Base-by-base conservation (phyloP, 2,888 invertebrate species). In the Horisme vitalbata region DNA sequence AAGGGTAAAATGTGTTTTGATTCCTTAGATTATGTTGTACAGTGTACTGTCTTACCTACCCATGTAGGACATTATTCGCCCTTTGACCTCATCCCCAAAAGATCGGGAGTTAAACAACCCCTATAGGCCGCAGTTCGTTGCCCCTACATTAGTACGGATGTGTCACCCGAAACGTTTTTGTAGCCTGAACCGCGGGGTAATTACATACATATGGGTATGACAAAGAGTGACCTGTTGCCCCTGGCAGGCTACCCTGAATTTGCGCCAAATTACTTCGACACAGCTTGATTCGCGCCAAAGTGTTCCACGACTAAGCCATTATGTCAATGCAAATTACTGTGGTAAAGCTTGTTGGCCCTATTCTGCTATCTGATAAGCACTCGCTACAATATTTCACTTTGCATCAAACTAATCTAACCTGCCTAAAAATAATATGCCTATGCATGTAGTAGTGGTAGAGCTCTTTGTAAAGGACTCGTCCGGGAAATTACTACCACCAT, bases 201-300 rank as follows among this genome's bases (percentile, higher is more conserved):
- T 33, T 30, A 45, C 31, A 30, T 33, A 10, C 41, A 35, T 23
- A 35, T 18, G 33, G n/a, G 24, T 39, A 26, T 49, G 35, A 52
- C 34, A 48, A 39, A 52, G 37, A 43, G 21, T 34, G 52, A 77
- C 83, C 73, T 83, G 84, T 84, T 83, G 83, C 81, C 45, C 48
- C 61, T 80, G 80, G 78, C 82, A 76, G 60, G 50, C 48, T 44
- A 56, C 63, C 50, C 71, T 68, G 71, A 69, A 55, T 59, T 55
- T 57, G 52, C 51, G 78, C 81, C 80, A 83, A 84, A 82, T 73
- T 66, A 70, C 71, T 63, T 57, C 52, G 57, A 61, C 61, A 41
- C 49, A 53, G 51, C 67, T 58, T 60, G 51, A 52, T 49, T 64
- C 52, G 70, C 52, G 72, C 74, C 70, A 76, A 76, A 64, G 61